Evolutionary conservation across 2,797 vertebrate genomes (phyloP).

Genomic region (Danionella dracula): DNA sequence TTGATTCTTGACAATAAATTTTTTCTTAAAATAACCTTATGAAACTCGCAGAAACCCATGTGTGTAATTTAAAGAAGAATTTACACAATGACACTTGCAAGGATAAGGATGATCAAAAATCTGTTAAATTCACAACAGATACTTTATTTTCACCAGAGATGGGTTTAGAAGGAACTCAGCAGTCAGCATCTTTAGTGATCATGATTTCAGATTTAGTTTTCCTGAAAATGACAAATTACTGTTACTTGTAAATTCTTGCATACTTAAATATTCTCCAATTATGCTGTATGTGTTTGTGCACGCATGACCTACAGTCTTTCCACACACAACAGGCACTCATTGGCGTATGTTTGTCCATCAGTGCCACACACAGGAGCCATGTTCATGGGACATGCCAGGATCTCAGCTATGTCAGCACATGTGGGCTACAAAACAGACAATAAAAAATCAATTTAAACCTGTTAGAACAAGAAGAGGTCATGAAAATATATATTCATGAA

Average conservation of each 20-base stretch:
- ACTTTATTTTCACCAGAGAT: conserved; percentile 14
- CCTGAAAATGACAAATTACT: conserved; percentile 44
- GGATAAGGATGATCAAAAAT: no score
- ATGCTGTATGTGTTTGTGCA: not conserved
- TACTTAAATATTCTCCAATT: not conserved
- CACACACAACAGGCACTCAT: conserved; percentile 66
- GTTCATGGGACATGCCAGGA: conserved; percentile 65
- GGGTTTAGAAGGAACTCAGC: conserved; percentile 39
- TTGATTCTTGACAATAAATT: no score
- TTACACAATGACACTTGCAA: no score
- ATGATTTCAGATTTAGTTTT: conserved; percentile 55
- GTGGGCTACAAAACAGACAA: conserved; percentile 50
- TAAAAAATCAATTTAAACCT: no score
- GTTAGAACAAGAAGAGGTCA: no score
- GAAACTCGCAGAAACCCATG: no score
- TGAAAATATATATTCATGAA: no score
- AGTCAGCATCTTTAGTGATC: conserved; percentile 56
- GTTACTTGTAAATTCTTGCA: not conserved
- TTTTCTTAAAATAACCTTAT: no score
- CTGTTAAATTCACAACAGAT: not conserved
- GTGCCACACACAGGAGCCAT: conserved; percentile 72
- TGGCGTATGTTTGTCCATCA: conserved; percentile 67
- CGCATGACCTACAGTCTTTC: conserved; percentile 62
- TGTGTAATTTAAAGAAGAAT: no score
- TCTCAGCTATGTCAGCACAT: conserved; percentile 46